phyloP scores from a whole-genome alignment of 2,888 invertebrate species.

The Creontiades dilutus region DNA sequence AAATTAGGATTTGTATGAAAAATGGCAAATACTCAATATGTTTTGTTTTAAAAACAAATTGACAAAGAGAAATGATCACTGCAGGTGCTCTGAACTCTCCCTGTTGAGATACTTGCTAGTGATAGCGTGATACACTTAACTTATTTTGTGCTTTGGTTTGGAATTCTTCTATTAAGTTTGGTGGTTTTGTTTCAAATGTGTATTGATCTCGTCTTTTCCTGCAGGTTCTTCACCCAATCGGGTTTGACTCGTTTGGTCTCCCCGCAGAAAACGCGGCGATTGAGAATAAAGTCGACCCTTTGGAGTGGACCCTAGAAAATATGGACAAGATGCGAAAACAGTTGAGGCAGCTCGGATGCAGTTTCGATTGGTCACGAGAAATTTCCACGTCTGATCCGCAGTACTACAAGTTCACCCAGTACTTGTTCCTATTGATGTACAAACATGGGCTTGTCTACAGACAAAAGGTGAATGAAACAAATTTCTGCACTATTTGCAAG shows the following conservation, averaged over 20 bases:
- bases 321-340: constrained; percentile 91
- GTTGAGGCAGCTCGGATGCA: constrained; percentile 86
- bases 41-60: too few species aligned
- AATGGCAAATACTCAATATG: too few species aligned
- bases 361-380: constrained; percentile 97
- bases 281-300: constrained; percentile 88
- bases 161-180: too few species aligned
- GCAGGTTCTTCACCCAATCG: constrained; percentile 94
- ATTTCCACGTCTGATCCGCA: constrained; percentile 90
- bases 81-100: too few species aligned
- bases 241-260: constrained; percentile 99
- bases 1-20: too few species aligned
- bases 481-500: too few species aligned
- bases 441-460: constrained; percentile 92
- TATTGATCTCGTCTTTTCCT: too few species aligned
- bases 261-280: constrained; percentile 99
- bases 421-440: constrained; percentile 92
- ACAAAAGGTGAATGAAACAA: constrained; percentile 82
- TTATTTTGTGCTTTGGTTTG: too few species aligned
- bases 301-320: constrained; percentile 93
- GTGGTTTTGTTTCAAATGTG: too few species aligned
- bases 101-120: too few species aligned
- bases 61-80: too few species aligned
- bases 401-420: constrained; percentile 98
- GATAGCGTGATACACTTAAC: too few species aligned